Conservation (phyloP, 2,113 vertebrate genomes). For the Siniperca knerii region DNA sequence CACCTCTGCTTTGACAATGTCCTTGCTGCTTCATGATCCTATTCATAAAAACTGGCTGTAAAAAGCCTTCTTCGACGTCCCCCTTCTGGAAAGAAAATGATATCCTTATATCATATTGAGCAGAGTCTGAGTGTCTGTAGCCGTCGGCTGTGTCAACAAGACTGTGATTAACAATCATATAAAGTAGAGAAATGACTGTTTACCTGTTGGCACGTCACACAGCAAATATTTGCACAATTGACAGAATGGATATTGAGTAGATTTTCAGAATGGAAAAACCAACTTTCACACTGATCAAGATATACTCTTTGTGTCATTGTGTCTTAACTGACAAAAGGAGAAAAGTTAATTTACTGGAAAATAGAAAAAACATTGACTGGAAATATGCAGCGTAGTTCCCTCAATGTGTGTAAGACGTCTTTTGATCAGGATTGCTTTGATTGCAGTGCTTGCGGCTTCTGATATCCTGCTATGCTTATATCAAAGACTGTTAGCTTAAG, state of each 20-base stretch:
- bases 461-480: slow-evolving; percentile 8
- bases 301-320: slow-evolving; percentile 19
- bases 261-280: slow-evolving; percentile 39
- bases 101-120: slow-evolving; percentile 30
- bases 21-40: slow-evolving; percentile 2
- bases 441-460: slow-evolving; percentile 11
- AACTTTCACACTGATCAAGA: slow-evolving; percentile 26
- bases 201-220: slow-evolving; percentile 58
- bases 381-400: slow-evolving; percentile 18
- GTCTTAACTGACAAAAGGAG: slow-evolving; percentile 40
- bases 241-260: slow-evolving; percentile 43
- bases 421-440: slow-evolving; percentile 31
- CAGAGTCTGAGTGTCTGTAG: slow-evolving; percentile 61
- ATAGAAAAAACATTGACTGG: slow-evolving; percentile 20
- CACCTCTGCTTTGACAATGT: background rate
- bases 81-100: slow-evolving; percentile 25
- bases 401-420: background rate
- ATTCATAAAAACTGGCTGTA: background rate
- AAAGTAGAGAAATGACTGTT: slow-evolving; percentile 59
- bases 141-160: slow-evolving; percentile 66
- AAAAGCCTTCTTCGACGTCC: background rate
- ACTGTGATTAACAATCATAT: slow-evolving; percentile 58
- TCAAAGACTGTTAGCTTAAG: slow-evolving; percentile 18
- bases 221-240: slow-evolving; percentile 57
- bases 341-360: slow-evolving; percentile 36